These are phyloP conservation scores for Acanthococcus lagerstroemiae DNA, from an alignment of 2,888 invertebrate genomes.

Conservation along the genomic window DNA sequence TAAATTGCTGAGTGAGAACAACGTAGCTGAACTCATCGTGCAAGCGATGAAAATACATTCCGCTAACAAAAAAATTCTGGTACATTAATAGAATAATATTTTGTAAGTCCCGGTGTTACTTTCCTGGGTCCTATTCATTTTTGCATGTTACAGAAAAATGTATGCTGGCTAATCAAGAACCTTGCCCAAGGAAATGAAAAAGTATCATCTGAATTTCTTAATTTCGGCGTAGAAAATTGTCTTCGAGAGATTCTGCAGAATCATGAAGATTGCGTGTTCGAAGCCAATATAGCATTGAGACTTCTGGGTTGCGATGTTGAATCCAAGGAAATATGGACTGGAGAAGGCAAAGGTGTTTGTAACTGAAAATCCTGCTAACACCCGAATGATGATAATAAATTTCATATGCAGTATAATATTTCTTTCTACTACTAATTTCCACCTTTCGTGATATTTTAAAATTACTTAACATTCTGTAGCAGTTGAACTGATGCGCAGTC, in stretches of 20 bases:
- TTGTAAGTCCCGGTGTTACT: background rate
- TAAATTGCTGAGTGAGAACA: slow-evolving; percentile 12
- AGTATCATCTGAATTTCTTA: slow-evolving; percentile 27
- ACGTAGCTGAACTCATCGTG: slow-evolving; percentile 30
- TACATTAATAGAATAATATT: too few species aligned
- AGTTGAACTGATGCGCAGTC: background rate
- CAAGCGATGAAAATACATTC: slow-evolving; percentile 32
- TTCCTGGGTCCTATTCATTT: background rate
- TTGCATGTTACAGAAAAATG: slow-evolving; percentile 27
- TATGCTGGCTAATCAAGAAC: slow-evolving; percentile 31
- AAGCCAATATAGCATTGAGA: slow-evolving; percentile 31
- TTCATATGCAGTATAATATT: background rate
- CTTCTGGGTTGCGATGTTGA: slow-evolving; percentile 31
- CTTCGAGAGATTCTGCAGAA: slow-evolving; percentile 25
- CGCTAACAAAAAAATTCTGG: slow-evolving; percentile 23
- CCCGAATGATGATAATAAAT: too few species aligned
- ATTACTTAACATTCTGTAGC: background rate
- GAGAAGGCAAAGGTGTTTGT: slow-evolving; percentile 23
- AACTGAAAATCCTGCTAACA: too few species aligned
- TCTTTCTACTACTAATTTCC: background rate
- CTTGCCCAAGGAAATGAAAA: slow-evolving; percentile 32
- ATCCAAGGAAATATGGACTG: slow-evolving; percentile 32
- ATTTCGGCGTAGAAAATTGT: slow-evolving; percentile 21
- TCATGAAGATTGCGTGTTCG: slow-evolving; percentile 30
- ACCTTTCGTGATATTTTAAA: slow-evolving; percentile 11